These are phyloP conservation scores for Danionella dracula DNA, from an alignment of 2,797 vertebrate species.

Conservation along the genomic window DNA sequence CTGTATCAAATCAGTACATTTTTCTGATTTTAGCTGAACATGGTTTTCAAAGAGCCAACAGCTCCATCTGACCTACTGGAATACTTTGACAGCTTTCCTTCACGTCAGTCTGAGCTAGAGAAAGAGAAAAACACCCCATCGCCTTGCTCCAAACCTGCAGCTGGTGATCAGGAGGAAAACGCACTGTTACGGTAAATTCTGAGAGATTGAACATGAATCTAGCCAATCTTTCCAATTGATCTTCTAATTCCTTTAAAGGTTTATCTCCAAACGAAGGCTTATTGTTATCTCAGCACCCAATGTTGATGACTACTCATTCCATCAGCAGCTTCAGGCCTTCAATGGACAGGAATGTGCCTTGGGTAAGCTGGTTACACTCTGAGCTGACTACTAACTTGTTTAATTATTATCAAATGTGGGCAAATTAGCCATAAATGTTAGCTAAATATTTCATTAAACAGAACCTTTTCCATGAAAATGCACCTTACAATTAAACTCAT, in stretches of 20 bases:
- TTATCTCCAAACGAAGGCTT: slow-evolving; percentile 72
- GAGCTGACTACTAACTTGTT: too few species aligned
- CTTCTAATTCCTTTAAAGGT: slow-evolving; percentile 55
- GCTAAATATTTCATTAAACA: too few species aligned
- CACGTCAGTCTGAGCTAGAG: slow-evolving; percentile 62
- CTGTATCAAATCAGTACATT: background rate
- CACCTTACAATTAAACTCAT: too few species aligned
- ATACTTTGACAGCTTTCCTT: slow-evolving; percentile 69
- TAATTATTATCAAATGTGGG: too few species aligned
- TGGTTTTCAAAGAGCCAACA: slow-evolving; percentile 67
- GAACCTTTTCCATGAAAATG: too few species aligned
- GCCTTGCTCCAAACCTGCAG: slow-evolving; percentile 48
- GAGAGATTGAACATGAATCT: background rate
- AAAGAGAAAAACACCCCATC: slow-evolving; percentile 53
- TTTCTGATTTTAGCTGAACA: slow-evolving; percentile 46
- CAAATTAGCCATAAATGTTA: too few species aligned
- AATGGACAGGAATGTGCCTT: slow-evolving; percentile 67
- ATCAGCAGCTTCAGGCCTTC: slow-evolving; percentile 71
- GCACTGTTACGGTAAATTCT: slow-evolving; percentile 64
- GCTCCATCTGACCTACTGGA: slow-evolving; percentile 55
- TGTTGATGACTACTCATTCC: slow-evolving; percentile 71
- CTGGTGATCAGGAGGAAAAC: slow-evolving; percentile 48
- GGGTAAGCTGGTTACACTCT: too few species aligned
- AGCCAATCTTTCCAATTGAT: background rate
- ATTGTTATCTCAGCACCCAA: slow-evolving; percentile 69